phyloP scores from a whole-genome alignment of 2,797 vertebrate species.

The Pelochelys cantorii region DNA sequence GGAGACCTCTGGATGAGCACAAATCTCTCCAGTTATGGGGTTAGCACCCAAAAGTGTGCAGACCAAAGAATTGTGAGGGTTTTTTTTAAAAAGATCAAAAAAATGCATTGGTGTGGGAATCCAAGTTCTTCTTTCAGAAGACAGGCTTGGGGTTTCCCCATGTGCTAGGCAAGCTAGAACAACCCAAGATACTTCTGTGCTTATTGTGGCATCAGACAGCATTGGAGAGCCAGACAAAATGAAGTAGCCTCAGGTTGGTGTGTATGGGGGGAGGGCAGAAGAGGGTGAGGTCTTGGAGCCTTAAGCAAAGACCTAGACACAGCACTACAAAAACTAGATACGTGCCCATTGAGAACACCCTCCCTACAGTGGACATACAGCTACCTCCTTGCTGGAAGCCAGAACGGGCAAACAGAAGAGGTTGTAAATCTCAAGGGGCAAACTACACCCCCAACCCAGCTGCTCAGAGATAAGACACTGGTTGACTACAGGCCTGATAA shows the following conservation, averaged over 20 bases:
- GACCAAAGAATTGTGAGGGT: not conserved
- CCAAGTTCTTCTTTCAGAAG: accelerated
- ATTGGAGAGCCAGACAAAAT: not conserved
- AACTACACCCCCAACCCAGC: not conserved
- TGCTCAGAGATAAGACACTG: not conserved
- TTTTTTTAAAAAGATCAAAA: no score
- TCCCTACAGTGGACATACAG: not conserved
- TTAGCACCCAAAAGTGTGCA: not conserved
- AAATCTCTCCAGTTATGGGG: not conserved
- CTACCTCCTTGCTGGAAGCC: not conserved
- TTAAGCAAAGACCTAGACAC: no score
- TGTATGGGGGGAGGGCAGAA: not conserved
- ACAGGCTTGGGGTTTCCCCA: not conserved
- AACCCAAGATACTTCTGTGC: not conserved
- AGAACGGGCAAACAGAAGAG: not conserved
- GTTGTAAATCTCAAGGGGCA: not conserved
- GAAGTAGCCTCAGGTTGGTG: not conserved
- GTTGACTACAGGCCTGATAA: accelerated
- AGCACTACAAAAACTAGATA: not conserved
- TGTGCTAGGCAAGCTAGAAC: not conserved
- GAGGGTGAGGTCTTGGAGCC: not conserved
- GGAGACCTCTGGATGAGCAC: not conserved
- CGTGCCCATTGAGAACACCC: not conserved
- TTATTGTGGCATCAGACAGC: not conserved
- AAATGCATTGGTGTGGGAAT: no score